Percentiles rank a stretch among this genome's conserved stretches.
Conservation (phyloP, 92 coral and sea anemone genomes). For the Palythoa grandiflora region DNA sequence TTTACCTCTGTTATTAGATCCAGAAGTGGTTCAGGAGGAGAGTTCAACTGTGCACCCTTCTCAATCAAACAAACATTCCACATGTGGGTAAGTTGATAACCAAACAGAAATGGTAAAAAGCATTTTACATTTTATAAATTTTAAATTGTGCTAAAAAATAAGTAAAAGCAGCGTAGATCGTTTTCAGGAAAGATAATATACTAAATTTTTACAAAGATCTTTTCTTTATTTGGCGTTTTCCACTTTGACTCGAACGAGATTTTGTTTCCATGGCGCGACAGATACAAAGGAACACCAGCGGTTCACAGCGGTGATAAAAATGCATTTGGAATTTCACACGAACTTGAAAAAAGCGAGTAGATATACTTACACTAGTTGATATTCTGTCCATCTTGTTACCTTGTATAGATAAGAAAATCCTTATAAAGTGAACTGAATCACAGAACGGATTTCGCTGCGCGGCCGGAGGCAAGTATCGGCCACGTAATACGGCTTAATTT, state of each 20-base stretch:
- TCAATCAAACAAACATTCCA: not conserved
- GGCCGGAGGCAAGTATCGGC: not conserved
- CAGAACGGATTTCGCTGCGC: not conserved
- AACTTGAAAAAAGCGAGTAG: not conserved
- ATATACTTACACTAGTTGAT: not conserved
- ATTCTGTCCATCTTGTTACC: not conserved
- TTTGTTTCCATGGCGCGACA: not conserved
- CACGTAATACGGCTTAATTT: not conserved
- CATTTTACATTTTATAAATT: not conserved
- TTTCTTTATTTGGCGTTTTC: not conserved
- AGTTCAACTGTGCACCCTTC: not conserved
- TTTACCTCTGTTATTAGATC: not conserved
- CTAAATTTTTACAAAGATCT: not conserved
- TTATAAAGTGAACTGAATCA: not conserved
- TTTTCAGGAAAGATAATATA: not conserved
- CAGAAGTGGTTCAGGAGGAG: not conserved
- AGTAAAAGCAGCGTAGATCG: not conserved
- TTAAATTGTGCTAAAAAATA: not conserved
- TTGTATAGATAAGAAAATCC: too few species aligned
- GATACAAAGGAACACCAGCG: not conserved
- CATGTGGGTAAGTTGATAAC: too few species aligned
- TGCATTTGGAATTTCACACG: not conserved
- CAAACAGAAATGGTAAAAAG: not conserved
- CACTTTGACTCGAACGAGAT: not conserved
- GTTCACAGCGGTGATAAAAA: not conserved